Evolutionary conservation across 1,140 invertebrate genomes (phyloP).

Genomic region (Coenobita brevimanus): DNA sequence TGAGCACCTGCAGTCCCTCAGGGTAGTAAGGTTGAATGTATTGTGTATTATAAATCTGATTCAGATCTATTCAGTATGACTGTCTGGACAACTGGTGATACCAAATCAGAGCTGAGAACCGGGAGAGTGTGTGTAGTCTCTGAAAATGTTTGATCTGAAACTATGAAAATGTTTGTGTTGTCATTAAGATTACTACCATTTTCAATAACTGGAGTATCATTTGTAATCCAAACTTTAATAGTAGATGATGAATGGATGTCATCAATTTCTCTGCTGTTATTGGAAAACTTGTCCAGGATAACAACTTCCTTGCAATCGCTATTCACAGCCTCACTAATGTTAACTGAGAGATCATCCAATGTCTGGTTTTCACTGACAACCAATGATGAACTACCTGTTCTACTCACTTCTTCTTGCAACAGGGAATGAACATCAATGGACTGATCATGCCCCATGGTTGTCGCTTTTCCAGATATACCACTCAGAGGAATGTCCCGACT

Average conservation of each 20-base stretch:
- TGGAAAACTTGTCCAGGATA: slow-evolving; percentile 24
- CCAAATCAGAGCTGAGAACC: slow-evolving; percentile 14
- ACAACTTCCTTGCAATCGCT: slow-evolving; percentile 35
- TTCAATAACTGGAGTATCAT: slow-evolving; percentile 1
- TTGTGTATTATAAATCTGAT: no score
- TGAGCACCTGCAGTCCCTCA: no score
- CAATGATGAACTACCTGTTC: background rate
- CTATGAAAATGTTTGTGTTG: slow-evolving; percentile 22
- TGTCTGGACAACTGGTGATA: slow-evolving; percentile 31
- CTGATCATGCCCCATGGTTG: background rate
- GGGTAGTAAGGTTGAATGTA: no score
- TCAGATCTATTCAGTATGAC: slow-evolving; percentile 17
- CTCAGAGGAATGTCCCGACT: slow-evolving; percentile 11
- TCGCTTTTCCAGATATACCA: background rate
- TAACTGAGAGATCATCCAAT: background rate
- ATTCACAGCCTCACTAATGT: slow-evolving; percentile 9
- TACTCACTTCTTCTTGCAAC: background rate
- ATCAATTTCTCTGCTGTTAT: background rate
- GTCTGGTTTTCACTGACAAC: slow-evolving; percentile 4
- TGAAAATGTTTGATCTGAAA: slow-evolving; percentile 13
- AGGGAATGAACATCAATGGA: slow-evolving; percentile 38
- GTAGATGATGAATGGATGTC: slow-evolving; percentile 23
- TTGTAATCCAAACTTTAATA: slow-evolving; percentile 41
- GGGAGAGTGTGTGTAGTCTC: slow-evolving; percentile 8
- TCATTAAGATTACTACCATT: background rate